Evolutionary conservation across 2,113 vertebrate species (phyloP).

Genomic region (Cyprinus carpio): DNA sequence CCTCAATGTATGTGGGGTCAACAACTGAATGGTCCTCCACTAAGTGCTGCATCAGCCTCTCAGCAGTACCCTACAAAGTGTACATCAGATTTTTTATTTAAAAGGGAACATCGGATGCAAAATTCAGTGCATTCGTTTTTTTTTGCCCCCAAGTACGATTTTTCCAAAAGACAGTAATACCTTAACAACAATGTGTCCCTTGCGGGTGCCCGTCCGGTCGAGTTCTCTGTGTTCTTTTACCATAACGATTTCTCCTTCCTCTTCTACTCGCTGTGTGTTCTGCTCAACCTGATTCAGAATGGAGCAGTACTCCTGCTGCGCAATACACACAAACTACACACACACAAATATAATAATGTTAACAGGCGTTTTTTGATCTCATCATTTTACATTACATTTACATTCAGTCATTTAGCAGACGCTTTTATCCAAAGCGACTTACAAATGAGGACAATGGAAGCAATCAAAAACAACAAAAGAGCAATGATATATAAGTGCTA

Average conservation of each 20-base stretch:
- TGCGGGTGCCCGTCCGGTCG: constrained; percentile 94
- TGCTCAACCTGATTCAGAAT: constrained; percentile 99
- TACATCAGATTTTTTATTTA: not conserved
- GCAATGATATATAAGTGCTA: too few relatives aligned
- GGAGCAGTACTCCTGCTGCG: constrained; percentile 98
- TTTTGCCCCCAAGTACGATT: too few relatives aligned
- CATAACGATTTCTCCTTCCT: constrained; percentile 99
- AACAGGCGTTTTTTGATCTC: not conserved
- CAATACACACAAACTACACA: constrained; percentile 95
- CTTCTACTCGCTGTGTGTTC: constrained; percentile 98
- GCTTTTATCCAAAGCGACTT: too few relatives aligned
- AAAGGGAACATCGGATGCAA: too few relatives aligned
- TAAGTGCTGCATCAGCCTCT: constrained; percentile 96
- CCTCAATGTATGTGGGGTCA: constrained; percentile 97
- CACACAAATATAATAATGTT: not conserved
- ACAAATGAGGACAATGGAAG: too few relatives aligned
- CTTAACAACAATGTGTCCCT: constrained; percentile 99
- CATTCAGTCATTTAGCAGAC: too few relatives aligned
- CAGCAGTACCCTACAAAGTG: constrained; percentile 85
- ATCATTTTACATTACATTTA: not conserved
- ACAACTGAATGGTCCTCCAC: constrained; percentile 98
- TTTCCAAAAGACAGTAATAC: constrained; percentile 50
- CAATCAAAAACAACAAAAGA: too few relatives aligned
- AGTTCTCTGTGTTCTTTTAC: constrained; percentile 97
- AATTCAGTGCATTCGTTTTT: too few relatives aligned